These are phyloP conservation scores for Leistus spinibarbis DNA, from an alignment of 2,888 invertebrate genomes.

Conservation along the genomic window DNA sequence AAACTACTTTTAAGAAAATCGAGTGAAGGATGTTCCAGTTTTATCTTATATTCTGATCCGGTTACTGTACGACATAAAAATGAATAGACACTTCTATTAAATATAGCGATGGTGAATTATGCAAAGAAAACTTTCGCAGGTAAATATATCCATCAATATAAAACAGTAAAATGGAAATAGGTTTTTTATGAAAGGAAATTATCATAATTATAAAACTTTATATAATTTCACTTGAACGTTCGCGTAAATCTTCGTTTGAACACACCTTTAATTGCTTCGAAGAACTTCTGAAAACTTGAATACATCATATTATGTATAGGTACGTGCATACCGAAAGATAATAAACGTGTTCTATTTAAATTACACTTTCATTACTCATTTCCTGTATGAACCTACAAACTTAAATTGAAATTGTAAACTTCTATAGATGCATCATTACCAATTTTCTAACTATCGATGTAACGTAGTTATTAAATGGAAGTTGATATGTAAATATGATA, in stretches of 20 bases:
- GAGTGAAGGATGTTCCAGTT: too few relatives aligned
- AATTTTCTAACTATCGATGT: background rate
- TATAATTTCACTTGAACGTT: background rate
- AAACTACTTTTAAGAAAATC: too few relatives aligned
- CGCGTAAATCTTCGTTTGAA: background rate
- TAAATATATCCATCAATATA: background rate
- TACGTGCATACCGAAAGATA: background rate
- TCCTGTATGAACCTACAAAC: background rate
- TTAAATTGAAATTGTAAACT: background rate
- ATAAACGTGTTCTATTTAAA: background rate
- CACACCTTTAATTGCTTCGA: conserved; percentile 1
- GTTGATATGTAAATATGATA: too few relatives aligned
- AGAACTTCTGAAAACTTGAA: background rate
- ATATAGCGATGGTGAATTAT: too few relatives aligned
- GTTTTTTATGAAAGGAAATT: background rate
- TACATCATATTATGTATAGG: background rate
- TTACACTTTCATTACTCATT: background rate
- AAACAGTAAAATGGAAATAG: background rate
- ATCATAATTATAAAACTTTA: background rate
- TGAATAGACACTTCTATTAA: too few relatives aligned
- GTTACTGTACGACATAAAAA: too few relatives aligned
- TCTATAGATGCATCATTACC: background rate
- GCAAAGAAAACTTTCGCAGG: background rate
- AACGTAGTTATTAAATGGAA: background rate
- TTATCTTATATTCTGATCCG: too few relatives aligned